phyloP scores from a whole-genome alignment of 2,888 invertebrate species.

The Melanargia galathea region DNA sequence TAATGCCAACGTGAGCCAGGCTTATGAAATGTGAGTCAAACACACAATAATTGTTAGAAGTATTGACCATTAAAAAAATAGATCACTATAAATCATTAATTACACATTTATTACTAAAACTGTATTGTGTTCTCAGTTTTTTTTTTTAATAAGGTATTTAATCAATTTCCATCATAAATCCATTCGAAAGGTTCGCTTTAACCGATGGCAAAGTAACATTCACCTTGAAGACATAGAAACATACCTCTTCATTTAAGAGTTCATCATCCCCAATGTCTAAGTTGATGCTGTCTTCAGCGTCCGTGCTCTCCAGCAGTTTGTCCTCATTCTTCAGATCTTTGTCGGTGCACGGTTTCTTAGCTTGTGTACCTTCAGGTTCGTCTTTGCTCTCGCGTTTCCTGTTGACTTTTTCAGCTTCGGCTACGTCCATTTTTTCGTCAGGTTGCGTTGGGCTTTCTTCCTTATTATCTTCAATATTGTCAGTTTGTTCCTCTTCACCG shows the following conservation, averaged over 20 bases:
- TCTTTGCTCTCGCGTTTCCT: constrained; percentile 71
- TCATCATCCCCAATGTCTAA: constrained; percentile 91
- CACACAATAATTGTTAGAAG: constrained; percentile 47
- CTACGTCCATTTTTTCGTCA: constrained; percentile 62
- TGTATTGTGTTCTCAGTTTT: constrained; percentile 5
- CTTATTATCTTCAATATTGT: constrained; percentile 39
- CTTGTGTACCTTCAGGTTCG: constrained; percentile 60
- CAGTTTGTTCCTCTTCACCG: constrained; percentile 71
- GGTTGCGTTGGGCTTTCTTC: constrained; percentile 42
- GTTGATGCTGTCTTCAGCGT: constrained; percentile 91
- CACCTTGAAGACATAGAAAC: constrained; percentile 77
- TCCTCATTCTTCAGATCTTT: constrained; percentile 62
- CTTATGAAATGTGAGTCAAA: constrained; percentile 17
- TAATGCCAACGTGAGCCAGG: constrained; percentile 15
- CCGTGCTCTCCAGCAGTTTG: constrained; percentile 78
- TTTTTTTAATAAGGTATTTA: constrained; percentile 42
- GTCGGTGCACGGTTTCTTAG: constrained; percentile 69
- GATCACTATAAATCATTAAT: constrained; percentile 46
- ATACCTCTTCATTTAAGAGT: constrained; percentile 90
- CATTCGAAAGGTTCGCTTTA: constrained; percentile 58
- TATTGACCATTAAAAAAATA: constrained; percentile 56
- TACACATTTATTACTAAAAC: constrained; percentile 29
- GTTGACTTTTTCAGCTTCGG: constrained; percentile 55
- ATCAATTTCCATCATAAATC: constrained; percentile 71
- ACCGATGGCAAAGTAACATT: constrained; percentile 62